phyloP scores from a whole-genome alignment of 2,113 vertebrate genomes.

The Notothenia rossii region DNA sequence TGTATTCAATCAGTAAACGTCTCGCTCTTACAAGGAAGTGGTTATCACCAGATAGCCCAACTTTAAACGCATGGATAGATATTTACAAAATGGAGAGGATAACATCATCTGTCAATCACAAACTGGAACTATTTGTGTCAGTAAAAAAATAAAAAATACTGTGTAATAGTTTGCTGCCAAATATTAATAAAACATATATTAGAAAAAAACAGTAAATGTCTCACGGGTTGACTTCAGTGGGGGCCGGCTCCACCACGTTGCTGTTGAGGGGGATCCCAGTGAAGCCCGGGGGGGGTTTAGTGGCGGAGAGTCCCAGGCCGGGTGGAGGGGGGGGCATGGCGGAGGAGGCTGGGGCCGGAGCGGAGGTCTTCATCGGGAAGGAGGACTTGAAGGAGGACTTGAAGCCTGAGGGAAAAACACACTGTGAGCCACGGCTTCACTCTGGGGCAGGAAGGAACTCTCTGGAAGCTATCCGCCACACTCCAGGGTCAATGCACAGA shows the following conservation, averaged over 20 bases:
- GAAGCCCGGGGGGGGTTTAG: conserved; percentile 96
- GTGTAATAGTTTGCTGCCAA: too few species aligned
- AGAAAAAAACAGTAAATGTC: conserved; percentile 42
- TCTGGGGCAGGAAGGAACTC: too few species aligned
- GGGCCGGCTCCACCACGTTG: conserved; percentile 82
- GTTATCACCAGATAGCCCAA: too few species aligned
- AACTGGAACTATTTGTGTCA: too few species aligned
- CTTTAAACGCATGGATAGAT: too few species aligned
- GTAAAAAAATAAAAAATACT: too few species aligned
- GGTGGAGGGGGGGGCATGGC: conserved; percentile 80
- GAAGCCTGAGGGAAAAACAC: conserved; percentile 86
- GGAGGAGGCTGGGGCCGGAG: conserved; percentile 49
- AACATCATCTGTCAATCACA: too few species aligned
- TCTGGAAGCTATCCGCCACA: too few species aligned
- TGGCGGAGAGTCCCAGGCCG: conserved; percentile 85
- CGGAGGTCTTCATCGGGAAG: conserved; percentile 87
- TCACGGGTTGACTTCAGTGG: conserved; percentile 86
- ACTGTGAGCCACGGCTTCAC: not conserved
- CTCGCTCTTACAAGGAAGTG: too few species aligned
- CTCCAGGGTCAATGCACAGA: too few species aligned
- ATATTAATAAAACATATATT: too few species aligned
- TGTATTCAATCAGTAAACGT: not conserved
- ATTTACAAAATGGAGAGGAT: too few species aligned
- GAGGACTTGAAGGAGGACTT: conserved; percentile 90
- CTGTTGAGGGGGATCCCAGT: conserved; percentile 89